Base-by-base conservation (phyloP, 2,113 vertebrate species). In the Microcebus tavaratra region DNA sequence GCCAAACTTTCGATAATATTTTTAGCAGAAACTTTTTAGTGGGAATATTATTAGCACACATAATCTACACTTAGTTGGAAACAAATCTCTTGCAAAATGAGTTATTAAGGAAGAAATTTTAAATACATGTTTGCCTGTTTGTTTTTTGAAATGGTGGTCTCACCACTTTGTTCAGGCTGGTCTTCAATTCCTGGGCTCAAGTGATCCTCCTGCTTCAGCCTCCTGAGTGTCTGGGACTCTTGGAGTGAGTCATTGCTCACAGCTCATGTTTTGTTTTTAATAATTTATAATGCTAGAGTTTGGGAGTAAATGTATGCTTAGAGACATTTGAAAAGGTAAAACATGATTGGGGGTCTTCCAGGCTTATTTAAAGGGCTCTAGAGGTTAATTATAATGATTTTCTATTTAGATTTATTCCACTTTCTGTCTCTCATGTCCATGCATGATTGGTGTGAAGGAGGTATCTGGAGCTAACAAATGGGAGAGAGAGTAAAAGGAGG, bases 281-380 rank as follows among this genome's bases (percentile, higher is more conserved):
- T 70, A 9, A 73, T 87, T 96, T 87, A 45, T 13, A 89, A 90
- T 83, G 27, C 45, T 87, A 27, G 29, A 5, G 17, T n/a, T 92
- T 80, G 29, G n/a, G 25, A 45, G 25, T 82, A 50, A 82, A 96
- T 88, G 39, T 57, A 59, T 18, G 2, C 65, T 95, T 85, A 21
- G 42, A 96, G 96, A 20, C 72, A 72, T 95, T 95, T 90, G 75
- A 73, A 89, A 96, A 91, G 78, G 93, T 92, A 72, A 95, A 91
- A 20, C n/a, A 21, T 79, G 76, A 78, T 27, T 61, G 48, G 48
- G 36, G n/a, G 27, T 50, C 39, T 95, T 94, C 61, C 10, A 79
- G 57, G 15, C 75, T 93, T 96, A 61, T 80, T 83, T 97, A 87
- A 91, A 86, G 61, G n/a, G 57, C 85, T 95, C 72, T 73, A 88